A percentile compares a stretch with the other conserved stretches of the same genome.
These are phyloP conservation scores for Gasteruption jaculator DNA, from an alignment of 2,888 invertebrate species.

Conservation along the genomic window DNA sequence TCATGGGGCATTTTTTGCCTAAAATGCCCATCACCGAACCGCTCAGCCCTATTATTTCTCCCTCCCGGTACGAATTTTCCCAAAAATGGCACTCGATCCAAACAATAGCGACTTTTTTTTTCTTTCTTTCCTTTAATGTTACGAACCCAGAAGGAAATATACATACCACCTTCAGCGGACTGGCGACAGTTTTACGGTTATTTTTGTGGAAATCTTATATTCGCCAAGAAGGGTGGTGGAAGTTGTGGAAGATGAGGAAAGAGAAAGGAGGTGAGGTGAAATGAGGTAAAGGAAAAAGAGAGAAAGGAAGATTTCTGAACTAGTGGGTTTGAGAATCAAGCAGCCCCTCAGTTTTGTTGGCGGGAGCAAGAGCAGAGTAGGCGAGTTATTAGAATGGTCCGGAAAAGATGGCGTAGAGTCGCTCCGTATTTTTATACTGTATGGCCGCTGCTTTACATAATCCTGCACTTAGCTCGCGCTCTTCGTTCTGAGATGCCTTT, in stretches of 20 bases:
- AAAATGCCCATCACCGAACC: no score
- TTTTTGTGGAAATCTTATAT: conserved; percentile 26
- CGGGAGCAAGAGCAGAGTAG: conserved; percentile 28
- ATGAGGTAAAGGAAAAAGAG: conserved; percentile 25
- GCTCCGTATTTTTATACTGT: conserved; percentile 54
- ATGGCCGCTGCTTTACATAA: conserved; percentile 53
- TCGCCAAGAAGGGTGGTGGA: conserved; percentile 8
- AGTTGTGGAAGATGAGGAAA: background rate
- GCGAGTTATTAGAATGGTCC: conserved; percentile 53
- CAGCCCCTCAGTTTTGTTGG: background rate
- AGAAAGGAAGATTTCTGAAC: conserved; percentile 9
- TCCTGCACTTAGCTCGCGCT: conserved; percentile 53
- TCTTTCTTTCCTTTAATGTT: no score
- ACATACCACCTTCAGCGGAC: no score
- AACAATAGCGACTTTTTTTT: no score
- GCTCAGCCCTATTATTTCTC: no score
- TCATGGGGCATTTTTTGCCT: no score
- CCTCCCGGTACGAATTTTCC: no score
- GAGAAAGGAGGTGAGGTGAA: conserved; percentile 20
- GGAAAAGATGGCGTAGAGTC: conserved; percentile 53
- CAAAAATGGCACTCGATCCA: no score
- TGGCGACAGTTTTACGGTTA: conserved; percentile 30
- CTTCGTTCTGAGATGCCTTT: conserved; percentile 47
- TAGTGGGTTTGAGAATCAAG: conserved; percentile 5
- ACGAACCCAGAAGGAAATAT: no score